Evolutionary conservation across 2,113 vertebrate species (phyloP).

Genomic region (Zeus faber): DNA sequence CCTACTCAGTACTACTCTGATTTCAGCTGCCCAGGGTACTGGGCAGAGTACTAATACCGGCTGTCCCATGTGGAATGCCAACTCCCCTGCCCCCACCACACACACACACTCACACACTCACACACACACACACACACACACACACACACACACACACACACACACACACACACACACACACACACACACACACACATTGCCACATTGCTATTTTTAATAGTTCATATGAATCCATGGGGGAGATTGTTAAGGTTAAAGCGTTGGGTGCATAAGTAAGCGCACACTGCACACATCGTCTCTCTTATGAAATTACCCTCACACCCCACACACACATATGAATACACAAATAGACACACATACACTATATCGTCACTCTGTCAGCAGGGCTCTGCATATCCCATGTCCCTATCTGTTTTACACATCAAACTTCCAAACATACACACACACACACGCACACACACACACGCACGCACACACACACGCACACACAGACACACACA

Average conservation of each 20-base stretch:
- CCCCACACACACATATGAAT: background rate
- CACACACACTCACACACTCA: background rate
- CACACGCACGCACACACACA: background rate
- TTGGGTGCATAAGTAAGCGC: no score
- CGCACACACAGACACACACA: background rate
- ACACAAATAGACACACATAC: no score
- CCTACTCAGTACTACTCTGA: conserved; percentile 3
- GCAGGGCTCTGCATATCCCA: no score
- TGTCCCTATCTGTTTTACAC: no score
- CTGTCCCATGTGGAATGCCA: conserved; percentile 35
- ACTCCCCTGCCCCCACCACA: conserved; percentile 4
- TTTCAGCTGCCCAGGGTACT: conserved; percentile 4
- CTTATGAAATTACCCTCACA: background rate
- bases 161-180: background rate
- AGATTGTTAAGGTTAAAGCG: background rate
- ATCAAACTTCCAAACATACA: no score
- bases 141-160: background rate
- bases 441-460: no score
- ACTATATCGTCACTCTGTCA: no score
- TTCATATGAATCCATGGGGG: background rate
- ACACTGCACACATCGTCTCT: no score
- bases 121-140: background rate
- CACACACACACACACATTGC: background rate
- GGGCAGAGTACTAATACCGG: conserved; percentile 9
- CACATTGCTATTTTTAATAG: background rate